These are phyloP conservation scores for Siphamia tubifer DNA, from an alignment of 2,113 vertebrate genomes.

Conservation along the genomic window DNA sequence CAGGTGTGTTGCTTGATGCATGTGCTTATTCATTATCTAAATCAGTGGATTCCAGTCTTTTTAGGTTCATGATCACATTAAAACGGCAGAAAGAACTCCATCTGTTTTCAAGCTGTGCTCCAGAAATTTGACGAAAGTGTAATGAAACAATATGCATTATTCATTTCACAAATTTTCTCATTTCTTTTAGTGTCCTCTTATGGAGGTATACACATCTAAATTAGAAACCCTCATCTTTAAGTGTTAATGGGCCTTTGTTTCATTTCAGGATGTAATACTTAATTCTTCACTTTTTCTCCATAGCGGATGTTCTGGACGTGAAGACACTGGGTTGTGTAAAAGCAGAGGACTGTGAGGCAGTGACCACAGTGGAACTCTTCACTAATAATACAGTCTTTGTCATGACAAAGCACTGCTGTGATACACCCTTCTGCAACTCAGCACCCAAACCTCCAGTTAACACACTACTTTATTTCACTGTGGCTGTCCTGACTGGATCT, in stretches of 20 bases:
- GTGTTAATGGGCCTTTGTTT: background rate
- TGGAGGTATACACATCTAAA: background rate
- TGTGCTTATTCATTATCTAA: background rate
- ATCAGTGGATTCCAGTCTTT: too few species aligned
- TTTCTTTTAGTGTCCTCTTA: too few species aligned
- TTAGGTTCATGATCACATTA: too few species aligned
- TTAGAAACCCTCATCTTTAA: background rate
- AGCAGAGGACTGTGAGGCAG: constrained; percentile 53
- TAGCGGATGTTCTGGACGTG: constrained; percentile 60
- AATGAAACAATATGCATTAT: too few species aligned
- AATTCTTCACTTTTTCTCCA: background rate
- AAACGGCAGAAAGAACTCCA: too few species aligned
- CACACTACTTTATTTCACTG: constrained; percentile 26
- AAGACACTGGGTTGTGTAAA: constrained; percentile 67
- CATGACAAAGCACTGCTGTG: constrained; percentile 74
- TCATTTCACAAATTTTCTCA: too few species aligned
- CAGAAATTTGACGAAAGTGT: too few species aligned
- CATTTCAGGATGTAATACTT: background rate
- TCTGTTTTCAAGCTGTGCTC: too few species aligned
- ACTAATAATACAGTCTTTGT: constrained; percentile 56
- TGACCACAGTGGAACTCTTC: constrained; percentile 45
- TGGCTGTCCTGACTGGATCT: constrained; percentile 16
- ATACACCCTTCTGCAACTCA: constrained; percentile 70
- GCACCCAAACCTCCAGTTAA: constrained; percentile 1
- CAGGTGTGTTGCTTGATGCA: constrained; percentile 53